Conservation (phyloP, 2,797 vertebrate genomes). For the Apogon hyalosoma region DNA sequence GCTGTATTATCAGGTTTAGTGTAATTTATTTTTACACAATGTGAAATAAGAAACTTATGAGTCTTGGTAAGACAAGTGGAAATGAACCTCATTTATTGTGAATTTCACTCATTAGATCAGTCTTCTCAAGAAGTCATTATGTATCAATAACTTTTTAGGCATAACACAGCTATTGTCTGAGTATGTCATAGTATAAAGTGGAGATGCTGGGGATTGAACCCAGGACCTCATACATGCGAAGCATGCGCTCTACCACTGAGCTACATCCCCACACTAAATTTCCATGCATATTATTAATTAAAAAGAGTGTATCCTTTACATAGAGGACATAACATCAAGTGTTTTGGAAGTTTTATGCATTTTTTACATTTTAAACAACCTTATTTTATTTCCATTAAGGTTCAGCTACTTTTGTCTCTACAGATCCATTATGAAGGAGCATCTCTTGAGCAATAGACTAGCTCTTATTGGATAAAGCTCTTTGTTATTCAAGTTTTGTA, state of each 20-base stretch:
- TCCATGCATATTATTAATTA: no score
- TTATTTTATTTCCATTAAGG: conserved; percentile 3
- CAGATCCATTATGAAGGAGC: conserved; percentile 30
- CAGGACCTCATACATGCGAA: conserved; percentile 18
- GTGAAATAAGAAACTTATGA: no score
- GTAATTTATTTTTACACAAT: no score
- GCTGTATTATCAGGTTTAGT: no score
- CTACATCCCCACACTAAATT: conserved; percentile 14
- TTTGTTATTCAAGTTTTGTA: conserved; percentile 46
- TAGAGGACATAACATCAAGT: neutral
- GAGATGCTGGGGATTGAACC: conserved; percentile 22
- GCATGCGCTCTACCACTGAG: conserved; percentile 25
- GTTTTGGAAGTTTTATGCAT: neutral
- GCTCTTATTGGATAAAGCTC: conserved; percentile 20
- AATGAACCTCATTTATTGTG: no score
- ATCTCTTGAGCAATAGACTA: conserved; percentile 6
- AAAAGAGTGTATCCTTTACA: neutral
- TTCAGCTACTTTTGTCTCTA: conserved; percentile 24
- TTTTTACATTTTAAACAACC: neutral
- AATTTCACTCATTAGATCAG: no score
- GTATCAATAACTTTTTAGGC: no score
- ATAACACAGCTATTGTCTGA: no score
- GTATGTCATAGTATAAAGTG: no score
- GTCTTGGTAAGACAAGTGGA: no score
- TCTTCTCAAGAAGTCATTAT: no score